A percentile compares a stretch with the other conserved stretches of the same genome.
phyloP scores from a whole-genome alignment of 2,113 vertebrate genomes.

The Pongo abelii region DNA sequence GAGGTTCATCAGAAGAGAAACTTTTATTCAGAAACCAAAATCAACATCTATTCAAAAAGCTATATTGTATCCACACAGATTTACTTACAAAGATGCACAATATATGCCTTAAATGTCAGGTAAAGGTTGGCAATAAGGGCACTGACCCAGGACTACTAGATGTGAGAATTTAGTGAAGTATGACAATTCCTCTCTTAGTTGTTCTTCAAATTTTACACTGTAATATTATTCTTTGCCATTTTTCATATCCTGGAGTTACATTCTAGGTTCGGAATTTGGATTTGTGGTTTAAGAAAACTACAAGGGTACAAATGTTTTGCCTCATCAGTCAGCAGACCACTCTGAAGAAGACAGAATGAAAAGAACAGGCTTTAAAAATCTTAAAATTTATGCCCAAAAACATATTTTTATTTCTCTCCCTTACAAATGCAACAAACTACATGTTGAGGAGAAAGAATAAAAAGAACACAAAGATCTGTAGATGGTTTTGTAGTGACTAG shows the following conservation, averaged over 20 bases:
- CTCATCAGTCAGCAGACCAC: background rate
- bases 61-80: background rate
- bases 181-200: background rate
- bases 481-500: background rate
- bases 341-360: background rate
- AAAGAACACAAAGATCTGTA: background rate
- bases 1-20: background rate
- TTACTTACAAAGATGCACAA: background rate
- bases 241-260: background rate
- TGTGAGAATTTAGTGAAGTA: background rate
- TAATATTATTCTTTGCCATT: background rate
- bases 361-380: background rate
- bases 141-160: background rate
- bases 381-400: background rate
- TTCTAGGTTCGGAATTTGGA: background rate
- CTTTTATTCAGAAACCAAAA: background rate
- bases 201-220: background rate
- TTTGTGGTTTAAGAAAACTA: background rate
- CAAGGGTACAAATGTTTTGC: background rate
- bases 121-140: background rate
- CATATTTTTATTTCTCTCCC: slow-evolving; percentile 14
- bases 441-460: slow-evolving; percentile 15
- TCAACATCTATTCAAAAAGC: background rate
- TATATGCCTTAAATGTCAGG: background rate
- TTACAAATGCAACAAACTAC: background rate